phyloP scores from a whole-genome alignment of 2,797 vertebrate genomes.

The Mustela erminea region DNA sequence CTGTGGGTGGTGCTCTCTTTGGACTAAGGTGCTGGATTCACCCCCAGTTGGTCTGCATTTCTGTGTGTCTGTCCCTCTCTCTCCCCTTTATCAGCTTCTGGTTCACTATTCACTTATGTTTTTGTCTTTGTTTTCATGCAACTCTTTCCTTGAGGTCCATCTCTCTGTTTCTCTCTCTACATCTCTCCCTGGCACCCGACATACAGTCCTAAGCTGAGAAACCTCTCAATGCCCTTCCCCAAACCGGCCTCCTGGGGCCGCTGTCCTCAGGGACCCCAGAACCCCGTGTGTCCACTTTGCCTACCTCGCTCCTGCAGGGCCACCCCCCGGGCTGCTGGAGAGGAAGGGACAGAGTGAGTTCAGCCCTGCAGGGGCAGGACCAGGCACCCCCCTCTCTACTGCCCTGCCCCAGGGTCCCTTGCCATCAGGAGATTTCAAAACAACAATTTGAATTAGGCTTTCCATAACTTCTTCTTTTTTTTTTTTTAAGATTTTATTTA shows the following conservation, averaged over 20 bases:
- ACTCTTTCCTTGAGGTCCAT: neutral
- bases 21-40: neutral
- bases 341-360: neutral
- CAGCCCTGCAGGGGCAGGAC: too few species aligned
- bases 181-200: neutral
- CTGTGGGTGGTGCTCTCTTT: too few species aligned
- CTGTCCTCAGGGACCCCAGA: neutral
- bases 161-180: neutral
- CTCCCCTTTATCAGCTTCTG: neutral
- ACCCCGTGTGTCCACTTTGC: neutral
- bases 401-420: too few species aligned
- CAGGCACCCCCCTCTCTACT: neutral
- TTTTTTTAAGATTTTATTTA: too few species aligned
- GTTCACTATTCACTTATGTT: fast-evolving
- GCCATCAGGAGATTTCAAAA: neutral
- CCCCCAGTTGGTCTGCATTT: neutral
- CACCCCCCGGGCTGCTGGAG: neutral
- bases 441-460: neutral
- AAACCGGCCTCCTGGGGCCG: neutral
- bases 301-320: neutral
- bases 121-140: too few species aligned
- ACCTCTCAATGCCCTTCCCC: neutral
- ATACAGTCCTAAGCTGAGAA: neutral
- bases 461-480: neutral
- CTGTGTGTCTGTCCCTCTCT: too few species aligned